Conservation (phyloP, 2,888 invertebrate genomes). For the Drosophila mimica region DNA sequence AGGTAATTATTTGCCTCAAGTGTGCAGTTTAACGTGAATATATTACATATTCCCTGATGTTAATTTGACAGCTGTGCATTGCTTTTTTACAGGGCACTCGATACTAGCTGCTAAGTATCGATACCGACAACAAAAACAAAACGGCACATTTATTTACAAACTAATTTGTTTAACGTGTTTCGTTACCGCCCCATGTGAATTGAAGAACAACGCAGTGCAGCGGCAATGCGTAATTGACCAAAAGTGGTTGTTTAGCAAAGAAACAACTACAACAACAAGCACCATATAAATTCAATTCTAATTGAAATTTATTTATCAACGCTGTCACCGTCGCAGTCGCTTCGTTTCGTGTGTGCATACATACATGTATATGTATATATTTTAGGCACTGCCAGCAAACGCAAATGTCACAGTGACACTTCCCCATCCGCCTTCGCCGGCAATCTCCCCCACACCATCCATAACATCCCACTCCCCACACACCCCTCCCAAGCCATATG, state of each 20-base stretch:
- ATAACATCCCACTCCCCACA: background rate
- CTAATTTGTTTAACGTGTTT: constrained; percentile 53
- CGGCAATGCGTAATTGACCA: constrained; percentile 40
- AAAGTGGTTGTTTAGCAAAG: constrained; percentile 27
- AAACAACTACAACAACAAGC: constrained; percentile 26
- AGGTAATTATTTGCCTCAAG: background rate
- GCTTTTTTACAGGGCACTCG: constrained; percentile 11
- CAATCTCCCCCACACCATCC: background rate
- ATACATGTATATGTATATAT: constrained; percentile 5
- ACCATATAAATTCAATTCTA: constrained; percentile 60
- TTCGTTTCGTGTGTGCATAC: background rate
- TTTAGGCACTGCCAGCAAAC: constrained; percentile 23
- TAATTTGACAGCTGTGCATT: constrained; percentile 1
- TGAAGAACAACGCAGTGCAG: constrained; percentile 22
- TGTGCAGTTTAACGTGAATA: background rate
- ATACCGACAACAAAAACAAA: constrained; percentile 20
- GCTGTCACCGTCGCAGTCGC: constrained; percentile 15
- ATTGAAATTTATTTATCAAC: constrained; percentile 74
- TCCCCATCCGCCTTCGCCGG: background rate
- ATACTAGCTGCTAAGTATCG: constrained; percentile 30
- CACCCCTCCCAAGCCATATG: background rate
- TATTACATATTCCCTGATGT: constrained; percentile 1
- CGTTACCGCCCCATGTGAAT: constrained; percentile 38
- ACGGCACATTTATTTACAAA: constrained; percentile 59
- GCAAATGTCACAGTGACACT: constrained; percentile 31